phyloP scores from a whole-genome alignment of 2,797 vertebrate species.

The Vipera latastei region DNA sequence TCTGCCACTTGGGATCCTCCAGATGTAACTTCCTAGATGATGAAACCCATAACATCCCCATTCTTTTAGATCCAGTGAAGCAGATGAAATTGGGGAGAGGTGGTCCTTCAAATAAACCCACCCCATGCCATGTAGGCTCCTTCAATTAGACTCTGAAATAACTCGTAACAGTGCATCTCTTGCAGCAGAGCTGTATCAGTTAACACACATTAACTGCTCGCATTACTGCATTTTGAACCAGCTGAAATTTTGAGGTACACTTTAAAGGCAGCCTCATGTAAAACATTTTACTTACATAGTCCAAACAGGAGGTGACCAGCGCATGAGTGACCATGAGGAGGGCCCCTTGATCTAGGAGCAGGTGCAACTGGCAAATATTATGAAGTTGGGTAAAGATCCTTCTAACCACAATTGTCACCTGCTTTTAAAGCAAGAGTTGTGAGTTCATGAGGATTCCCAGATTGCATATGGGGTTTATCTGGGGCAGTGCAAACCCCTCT shows the following conservation, averaged over 20 bases:
- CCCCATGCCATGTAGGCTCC: background rate
- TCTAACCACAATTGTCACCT: background rate
- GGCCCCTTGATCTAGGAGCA: background rate
- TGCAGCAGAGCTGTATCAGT: background rate
- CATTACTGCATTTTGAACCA: background rate
- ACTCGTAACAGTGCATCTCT: background rate
- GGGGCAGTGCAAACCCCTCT: background rate
- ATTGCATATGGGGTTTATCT: background rate
- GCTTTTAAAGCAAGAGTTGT: background rate
- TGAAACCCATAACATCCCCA: background rate
- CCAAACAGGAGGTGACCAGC: background rate
- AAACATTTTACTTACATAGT: background rate
- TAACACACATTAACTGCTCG: background rate
- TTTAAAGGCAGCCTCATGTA: background rate
- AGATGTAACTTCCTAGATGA: background rate
- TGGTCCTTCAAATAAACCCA: background rate
- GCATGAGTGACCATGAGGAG: background rate
- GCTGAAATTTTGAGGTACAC: background rate
- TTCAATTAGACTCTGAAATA: background rate
- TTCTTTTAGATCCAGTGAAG: background rate
- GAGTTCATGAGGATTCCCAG: background rate
- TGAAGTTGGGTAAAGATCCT: background rate
- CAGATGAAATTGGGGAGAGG: background rate
- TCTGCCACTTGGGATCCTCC: background rate
- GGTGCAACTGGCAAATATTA: background rate